A percentile compares a stretch with the other conserved stretches of the same genome.
phyloP scores from a whole-genome alignment of 2,888 invertebrate species.

The Euzophera pinguis region DNA sequence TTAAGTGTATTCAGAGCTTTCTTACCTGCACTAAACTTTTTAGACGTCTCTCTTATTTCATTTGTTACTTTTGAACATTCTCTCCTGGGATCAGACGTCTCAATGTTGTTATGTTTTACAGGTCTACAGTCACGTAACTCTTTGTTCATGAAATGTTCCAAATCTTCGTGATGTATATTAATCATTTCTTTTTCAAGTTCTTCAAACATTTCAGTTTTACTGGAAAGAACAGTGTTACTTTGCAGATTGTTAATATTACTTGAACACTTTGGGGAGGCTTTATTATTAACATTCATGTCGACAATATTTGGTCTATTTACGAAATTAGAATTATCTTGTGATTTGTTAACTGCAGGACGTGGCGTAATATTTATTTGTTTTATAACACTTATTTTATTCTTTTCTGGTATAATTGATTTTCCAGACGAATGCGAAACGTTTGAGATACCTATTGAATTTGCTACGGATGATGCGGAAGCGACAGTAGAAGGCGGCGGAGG shows the following conservation, averaged over 20 bases:
- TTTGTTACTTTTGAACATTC: not conserved
- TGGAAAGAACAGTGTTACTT: constrained; percentile 12
- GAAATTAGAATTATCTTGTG: not conserved
- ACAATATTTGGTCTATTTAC: not conserved
- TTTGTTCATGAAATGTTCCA: not conserved
- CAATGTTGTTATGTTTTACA: not conserved
- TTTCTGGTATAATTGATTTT: not conserved
- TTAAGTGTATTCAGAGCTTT: not conserved
- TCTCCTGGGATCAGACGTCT: not conserved
- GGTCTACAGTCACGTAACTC: not conserved
- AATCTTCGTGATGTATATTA: constrained; percentile 12
- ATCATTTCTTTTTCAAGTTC: constrained; percentile 27
- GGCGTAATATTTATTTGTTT: not conserved
- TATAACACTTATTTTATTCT: not conserved
- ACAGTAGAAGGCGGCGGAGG: constrained; percentile 15
- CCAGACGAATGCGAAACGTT: not conserved
- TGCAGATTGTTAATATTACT: not conserved
- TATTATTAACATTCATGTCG: not conserved
- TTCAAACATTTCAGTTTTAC: constrained; percentile 27
- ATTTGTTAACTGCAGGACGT: not conserved
- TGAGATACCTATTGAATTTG: not conserved
- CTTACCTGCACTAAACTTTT: not conserved
- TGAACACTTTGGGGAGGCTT: not conserved
- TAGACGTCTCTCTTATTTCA: not conserved
- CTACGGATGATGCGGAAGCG: constrained; percentile 1